Base-by-base conservation (phyloP, 2,888 invertebrate genomes). In the Mythimna vitellina region DNA sequence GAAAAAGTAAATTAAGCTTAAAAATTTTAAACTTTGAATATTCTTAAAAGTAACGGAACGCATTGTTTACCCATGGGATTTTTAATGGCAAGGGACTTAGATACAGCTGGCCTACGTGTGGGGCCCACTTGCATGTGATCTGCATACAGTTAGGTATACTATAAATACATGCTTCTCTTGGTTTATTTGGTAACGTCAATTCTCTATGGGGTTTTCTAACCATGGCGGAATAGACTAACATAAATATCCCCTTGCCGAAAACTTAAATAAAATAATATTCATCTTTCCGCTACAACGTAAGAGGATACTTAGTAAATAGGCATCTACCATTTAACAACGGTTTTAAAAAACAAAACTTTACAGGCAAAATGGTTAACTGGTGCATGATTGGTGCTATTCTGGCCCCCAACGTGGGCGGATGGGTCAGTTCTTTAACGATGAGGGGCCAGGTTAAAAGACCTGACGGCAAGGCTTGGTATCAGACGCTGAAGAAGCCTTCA, bases 391-490 rank as follows among this genome's bases (percentile, higher is more conserved):
- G 94, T 9, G 93, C 93, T 14, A 89, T 95, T 25, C 89, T 95
- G 68, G 87, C 93, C 22, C 85, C 85, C 56, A 85, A 85, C 25
- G 42, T 78, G 58, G 85, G 85, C 0, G 85, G 83, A 10, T 96
- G 97, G 93, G 93, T 97, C 2, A 97, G 97, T 68, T 97, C 2
- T 87, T 96, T 63, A 94, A 97, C 78, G 97, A 98, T 12, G 97
- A 96, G 61, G 12, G 97, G 96, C 29, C 97, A 97, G 86, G 94
- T 98, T 25, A 95, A 97, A 62, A 95, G 95, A 14, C 80, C 83
- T 22, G 90, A 84, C 0, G 88, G 88, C 0, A 92, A 90, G 70
- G 80, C 91, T 0, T 94, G 95, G 94, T 95, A 95, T 22, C 93
- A 95, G 68, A 73, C 85, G 3, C 80, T 94, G 73, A 93, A 93